phyloP scores from a whole-genome alignment of 2,797 vertebrate genomes.

The Oreonectes daqikongensis region DNA sequence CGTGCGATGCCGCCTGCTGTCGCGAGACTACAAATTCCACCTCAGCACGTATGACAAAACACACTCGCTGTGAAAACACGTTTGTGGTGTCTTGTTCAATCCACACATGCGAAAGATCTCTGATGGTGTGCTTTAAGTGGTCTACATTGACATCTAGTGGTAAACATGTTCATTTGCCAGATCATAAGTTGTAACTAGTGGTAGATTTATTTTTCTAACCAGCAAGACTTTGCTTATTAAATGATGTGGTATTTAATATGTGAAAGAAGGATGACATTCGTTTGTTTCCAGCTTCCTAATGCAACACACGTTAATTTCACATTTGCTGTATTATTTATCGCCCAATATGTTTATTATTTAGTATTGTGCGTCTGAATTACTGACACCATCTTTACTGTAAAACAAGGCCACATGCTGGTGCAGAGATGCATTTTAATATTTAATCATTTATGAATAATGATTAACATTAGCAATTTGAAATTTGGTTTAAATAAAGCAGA shows the following conservation, averaged over 20 bases:
- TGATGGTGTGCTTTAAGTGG: not conserved
- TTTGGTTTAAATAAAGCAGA: too few species aligned
- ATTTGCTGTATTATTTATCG: not conserved
- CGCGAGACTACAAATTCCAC: too few species aligned
- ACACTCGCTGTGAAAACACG: not conserved
- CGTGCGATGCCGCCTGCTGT: too few species aligned
- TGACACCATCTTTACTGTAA: not conserved
- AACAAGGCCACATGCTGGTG: not conserved
- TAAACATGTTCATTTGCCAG: not conserved
- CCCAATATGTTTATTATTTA: not conserved
- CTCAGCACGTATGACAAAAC: too few species aligned
- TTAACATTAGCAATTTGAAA: not conserved
- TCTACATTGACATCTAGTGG: not conserved
- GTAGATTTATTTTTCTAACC: not conserved
- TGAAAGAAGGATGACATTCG: not conserved
- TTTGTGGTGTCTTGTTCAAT: too few species aligned
- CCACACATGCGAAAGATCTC: not conserved
- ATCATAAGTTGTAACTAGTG: not conserved
- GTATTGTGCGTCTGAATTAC: not conserved
- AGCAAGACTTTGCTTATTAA: not conserved
- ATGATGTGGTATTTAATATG: not conserved
- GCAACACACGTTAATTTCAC: not conserved
- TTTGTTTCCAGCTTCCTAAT: not conserved
- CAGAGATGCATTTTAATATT: not conserved
- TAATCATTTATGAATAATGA: slow-evolving; percentile 2